Conservation (phyloP, 2,113 vertebrate species). For the Gallinago jamesoni region DNA sequence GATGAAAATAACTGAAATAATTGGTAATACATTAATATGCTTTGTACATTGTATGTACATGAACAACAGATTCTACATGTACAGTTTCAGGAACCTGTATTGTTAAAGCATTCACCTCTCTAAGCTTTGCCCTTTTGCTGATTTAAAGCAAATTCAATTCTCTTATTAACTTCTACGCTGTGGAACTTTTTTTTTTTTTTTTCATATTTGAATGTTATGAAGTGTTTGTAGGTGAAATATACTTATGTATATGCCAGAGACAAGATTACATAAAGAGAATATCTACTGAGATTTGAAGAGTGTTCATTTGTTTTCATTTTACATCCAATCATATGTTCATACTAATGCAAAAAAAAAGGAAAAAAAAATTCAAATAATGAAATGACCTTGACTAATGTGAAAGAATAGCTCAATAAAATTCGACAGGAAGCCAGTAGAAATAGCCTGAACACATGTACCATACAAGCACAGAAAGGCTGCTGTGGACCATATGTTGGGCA, state of each 20-base stretch:
- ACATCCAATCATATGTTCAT: background rate
- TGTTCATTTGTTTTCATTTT: background rate
- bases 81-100: background rate
- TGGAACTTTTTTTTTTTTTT: background rate
- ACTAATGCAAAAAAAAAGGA: background rate
- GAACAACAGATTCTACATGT: background rate
- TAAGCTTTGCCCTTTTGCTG: background rate
- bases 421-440: constrained; percentile 40
- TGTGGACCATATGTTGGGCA: constrained; percentile 28
- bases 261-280: background rate
- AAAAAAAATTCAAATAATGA: background rate
- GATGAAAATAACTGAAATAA: background rate
- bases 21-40: accelerated
- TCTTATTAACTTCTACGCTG: background rate
- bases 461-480: constrained; percentile 44
- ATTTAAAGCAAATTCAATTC: background rate
- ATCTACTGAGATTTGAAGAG: background rate
- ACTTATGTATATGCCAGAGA: background rate
- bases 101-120: background rate
- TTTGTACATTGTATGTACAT: background rate
- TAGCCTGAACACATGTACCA: constrained; percentile 29
- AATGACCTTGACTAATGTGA: constrained; percentile 51
- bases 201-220: background rate
- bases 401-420: constrained; percentile 23
- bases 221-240: background rate